A percentile compares a stretch with the other conserved stretches of the same genome.
Conservation (phyloP, 2,113 vertebrate genomes). For the Zosterops japonicus region DNA sequence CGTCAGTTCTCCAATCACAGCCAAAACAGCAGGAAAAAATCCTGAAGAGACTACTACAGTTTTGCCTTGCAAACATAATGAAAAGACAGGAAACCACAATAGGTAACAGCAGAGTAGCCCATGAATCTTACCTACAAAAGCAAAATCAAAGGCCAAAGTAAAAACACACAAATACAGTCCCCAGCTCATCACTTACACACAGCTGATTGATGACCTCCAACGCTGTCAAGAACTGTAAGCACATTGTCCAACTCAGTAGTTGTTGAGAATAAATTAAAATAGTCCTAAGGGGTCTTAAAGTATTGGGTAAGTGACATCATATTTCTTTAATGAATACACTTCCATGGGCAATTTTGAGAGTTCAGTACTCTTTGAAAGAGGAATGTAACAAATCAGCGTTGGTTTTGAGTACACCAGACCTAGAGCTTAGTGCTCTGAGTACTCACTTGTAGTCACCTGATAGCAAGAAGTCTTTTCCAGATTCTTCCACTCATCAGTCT, state of each 20-base stretch:
- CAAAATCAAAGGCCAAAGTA: neutral
- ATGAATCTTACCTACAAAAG: neutral
- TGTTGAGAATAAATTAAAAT: neutral
- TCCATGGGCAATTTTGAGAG: neutral
- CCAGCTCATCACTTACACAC: neutral
- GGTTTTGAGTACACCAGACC: neutral
- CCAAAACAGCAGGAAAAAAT: neutral
- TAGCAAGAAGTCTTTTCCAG: neutral
- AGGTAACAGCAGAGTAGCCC: neutral
- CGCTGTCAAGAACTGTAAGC: neutral
- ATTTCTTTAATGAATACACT: neutral
- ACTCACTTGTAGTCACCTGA: neutral
- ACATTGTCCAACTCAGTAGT: neutral
- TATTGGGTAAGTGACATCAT: rapidly evolving
- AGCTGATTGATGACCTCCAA: neutral
- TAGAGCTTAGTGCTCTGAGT: neutral
- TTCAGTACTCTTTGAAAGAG: neutral
- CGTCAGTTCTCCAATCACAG: neutral
- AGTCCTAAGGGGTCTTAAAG: neutral
- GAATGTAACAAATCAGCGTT: neutral
- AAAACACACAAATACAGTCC: neutral
- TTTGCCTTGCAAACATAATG: neutral
- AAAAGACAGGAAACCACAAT: neutral
- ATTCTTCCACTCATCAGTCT: neutral
- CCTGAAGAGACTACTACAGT: neutral